phyloP scores from a whole-genome alignment of 1,140 invertebrate genomes.

The Nephila pilipes region DNA sequence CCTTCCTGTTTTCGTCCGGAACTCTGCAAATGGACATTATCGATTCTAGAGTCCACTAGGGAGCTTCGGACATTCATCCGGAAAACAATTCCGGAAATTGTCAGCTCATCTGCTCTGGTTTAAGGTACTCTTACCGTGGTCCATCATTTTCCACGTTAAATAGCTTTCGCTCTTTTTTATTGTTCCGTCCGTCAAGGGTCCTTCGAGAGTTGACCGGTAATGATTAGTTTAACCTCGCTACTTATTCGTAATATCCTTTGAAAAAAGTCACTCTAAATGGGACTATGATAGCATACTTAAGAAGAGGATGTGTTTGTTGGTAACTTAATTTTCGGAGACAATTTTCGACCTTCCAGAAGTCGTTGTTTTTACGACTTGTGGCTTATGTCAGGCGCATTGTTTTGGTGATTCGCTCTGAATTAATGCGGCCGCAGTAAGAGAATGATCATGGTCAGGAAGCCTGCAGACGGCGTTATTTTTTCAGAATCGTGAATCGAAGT shows the following conservation, averaged over 20 bases:
- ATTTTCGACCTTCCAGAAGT: too few species aligned
- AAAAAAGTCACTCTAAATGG: neutral
- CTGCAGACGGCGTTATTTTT: too few species aligned
- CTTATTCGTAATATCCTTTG: neutral
- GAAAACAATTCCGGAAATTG: conserved; percentile 73
- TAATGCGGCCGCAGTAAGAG: too few species aligned
- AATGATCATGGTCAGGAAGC: too few species aligned
- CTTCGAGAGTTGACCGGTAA: neutral
- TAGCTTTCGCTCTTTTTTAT: neutral
- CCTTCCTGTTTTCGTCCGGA: conserved; percentile 69
- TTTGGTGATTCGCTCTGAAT: too few species aligned
- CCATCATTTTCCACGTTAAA: conserved; percentile 37
- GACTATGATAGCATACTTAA: neutral
- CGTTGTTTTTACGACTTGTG: too few species aligned
- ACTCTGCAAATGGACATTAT: conserved; percentile 57
- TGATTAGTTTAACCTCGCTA: conserved; percentile 19
- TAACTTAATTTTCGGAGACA: too few species aligned
- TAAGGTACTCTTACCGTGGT: conserved; percentile 44
- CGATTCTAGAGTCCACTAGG: conserved; percentile 33
- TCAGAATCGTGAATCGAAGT: too few species aligned
- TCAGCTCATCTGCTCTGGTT: conserved; percentile 52
- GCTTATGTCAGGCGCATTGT: too few species aligned
- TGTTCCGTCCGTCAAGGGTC: neutral
- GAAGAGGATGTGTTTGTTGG: too few species aligned
- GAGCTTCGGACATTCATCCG: conserved; percentile 36